Base-by-base conservation (phyloP, 1,140 invertebrate genomes). In the Gryon sp. region DNA sequence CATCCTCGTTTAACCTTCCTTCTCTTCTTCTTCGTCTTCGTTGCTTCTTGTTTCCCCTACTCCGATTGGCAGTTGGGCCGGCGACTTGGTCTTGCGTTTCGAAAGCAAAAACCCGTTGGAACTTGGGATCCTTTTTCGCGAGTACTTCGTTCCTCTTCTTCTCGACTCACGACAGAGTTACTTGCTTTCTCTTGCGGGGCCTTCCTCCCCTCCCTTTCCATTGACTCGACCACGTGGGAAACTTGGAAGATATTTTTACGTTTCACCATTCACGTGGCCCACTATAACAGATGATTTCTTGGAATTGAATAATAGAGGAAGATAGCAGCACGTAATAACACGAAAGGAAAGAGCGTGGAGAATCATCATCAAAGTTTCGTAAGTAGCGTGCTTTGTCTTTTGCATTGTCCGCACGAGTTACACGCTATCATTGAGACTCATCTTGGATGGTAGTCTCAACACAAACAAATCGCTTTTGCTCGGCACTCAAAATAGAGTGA, bases 251-350 rank as follows among this genome's bases (percentile, higher is more conserved):
- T 81, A 86, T 85, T 87, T 87, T 87, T 89, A 86, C 86, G 84
- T 87, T 87, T 87, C 83, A 82, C 87, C 87, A 89, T 89, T 89
- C 87, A 88, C 79, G 80, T 83, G 83, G 83, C 75, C 59, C 81
- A 73, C 80, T 86, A 80, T 87, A 87, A 88, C 85, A 87, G 86
- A 89, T 88, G 84, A 83, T 89, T 89, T 88, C 87, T 86, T 53
- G 68, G 86, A 88, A 87, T 80, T 63, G 78, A 73, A 73, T 78
- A 68, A 63, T 52, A 59, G 76, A 69, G 63, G 16, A 20, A 57
- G 74, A 73, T 53, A 66, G 40, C 59, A 52, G 68, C 52, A 73
- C 62, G 79, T 73, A 78, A 81, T 84, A 81, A 80, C 73, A 78
- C 63, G 59, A 66, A 65, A 69, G 69, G 70, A 76, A 80, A 82